phyloP scores from a whole-genome alignment of 1,140 invertebrate species.

The Pemphigus obesinymphae region DNA sequence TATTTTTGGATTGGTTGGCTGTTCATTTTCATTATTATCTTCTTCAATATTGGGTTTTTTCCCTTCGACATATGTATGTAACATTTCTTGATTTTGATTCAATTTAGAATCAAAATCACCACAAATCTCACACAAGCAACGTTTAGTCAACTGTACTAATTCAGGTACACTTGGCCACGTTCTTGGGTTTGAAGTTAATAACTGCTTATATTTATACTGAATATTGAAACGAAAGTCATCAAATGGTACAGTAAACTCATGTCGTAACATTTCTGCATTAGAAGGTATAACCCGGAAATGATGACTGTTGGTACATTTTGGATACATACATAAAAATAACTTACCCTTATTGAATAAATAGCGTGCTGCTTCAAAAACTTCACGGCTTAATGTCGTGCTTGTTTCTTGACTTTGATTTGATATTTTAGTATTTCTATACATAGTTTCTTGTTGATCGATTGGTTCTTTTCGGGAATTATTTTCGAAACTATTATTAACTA shows the following conservation, averaged over 20 bases:
- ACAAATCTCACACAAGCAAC: slow-evolving; percentile 16
- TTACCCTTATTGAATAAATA: slow-evolving; percentile 14
- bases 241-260: slow-evolving; percentile 31
- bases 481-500: not conserved
- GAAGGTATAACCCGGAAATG: slow-evolving; percentile 21
- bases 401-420: not conserved
- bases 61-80: slow-evolving; percentile 10
- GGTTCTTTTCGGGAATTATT: not conserved
- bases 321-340: slow-evolving; percentile 31
- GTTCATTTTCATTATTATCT: slow-evolving; percentile 7
- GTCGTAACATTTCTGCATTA: not conserved
- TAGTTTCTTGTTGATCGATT: not conserved
- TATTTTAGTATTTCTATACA: not conserved
- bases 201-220: slow-evolving; percentile 28
- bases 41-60: slow-evolving; percentile 14
- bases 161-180: slow-evolving; percentile 14
- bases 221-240: slow-evolving; percentile 30
- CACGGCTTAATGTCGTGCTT: not conserved
- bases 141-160: slow-evolving; percentile 10
- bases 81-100: slow-evolving; percentile 8
- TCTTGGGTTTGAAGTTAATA: slow-evolving; percentile 18
- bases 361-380: not conserved
- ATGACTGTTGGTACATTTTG: not conserved
- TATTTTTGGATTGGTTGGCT: not conserved
- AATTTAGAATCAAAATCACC: slow-evolving; percentile 31